A percentile compares a stretch with the other conserved stretches of the same genome.
Conservation (phyloP, 2,113 vertebrate genomes). For the Saguinus imperator region DNA sequence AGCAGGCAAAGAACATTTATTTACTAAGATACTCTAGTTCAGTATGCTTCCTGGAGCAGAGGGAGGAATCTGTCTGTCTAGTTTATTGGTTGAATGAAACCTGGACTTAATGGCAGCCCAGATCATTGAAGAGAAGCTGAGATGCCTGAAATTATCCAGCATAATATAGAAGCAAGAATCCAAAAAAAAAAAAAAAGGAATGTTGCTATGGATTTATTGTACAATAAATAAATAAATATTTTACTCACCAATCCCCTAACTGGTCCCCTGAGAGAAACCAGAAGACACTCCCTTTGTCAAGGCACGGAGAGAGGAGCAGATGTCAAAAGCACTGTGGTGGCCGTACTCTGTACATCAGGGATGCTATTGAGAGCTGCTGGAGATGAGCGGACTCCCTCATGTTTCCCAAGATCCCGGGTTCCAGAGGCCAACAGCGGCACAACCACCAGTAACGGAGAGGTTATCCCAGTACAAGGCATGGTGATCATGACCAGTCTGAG, state of each 20-base stretch:
- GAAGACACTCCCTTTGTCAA: background rate
- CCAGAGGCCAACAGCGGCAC: background rate
- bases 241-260: background rate
- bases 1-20: background rate
- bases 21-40: background rate
- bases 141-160: background rate
- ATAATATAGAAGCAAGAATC: background rate
- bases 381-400: background rate
- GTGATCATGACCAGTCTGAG: background rate
- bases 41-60: background rate
- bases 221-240: too few relatives aligned
- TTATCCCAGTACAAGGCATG: background rate
- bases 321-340: background rate
- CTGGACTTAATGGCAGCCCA: background rate
- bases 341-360: too few relatives aligned
- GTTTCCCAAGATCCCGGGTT: background rate
- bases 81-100: background rate
- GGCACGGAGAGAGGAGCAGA: background rate
- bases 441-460: background rate
- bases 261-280: background rate
- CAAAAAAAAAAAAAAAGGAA: background rate
- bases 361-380: background rate
- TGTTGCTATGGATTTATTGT: background rate
- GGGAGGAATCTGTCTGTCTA: background rate
- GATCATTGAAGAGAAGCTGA: background rate